A percentile compares a stretch with the other conserved stretches of the same genome.
Conservation (phyloP, 2,113 vertebrate genomes). For the Coracopsis vasa region DNA sequence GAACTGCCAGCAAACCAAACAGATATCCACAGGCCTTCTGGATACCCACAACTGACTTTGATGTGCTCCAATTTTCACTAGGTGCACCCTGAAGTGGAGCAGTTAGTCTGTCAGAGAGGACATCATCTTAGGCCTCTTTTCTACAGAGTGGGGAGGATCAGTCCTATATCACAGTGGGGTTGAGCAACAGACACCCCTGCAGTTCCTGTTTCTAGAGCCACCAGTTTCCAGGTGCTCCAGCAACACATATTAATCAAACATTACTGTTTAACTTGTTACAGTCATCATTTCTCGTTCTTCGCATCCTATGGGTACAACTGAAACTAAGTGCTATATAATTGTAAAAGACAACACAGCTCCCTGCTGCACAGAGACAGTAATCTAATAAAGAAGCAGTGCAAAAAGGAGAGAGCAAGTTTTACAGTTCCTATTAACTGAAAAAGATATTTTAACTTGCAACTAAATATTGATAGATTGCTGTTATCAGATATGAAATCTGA, state of each 20-base stretch:
- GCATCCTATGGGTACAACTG: not conserved
- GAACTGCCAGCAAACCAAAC: not conserved
- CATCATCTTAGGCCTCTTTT: not conserved
- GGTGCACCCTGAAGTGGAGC: not conserved
- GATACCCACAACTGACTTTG: not conserved
- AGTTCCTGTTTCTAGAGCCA: not conserved
- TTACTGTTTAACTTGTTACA: not conserved
- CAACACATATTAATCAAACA: not conserved
- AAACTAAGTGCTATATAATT: not conserved
- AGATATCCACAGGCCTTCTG: not conserved
- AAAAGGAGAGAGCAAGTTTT: not conserved
- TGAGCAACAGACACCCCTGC: not conserved
- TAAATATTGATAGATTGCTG: not conserved
- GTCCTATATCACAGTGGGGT: not conserved
- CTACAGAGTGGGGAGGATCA: not conserved
- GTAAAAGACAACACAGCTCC: not conserved
- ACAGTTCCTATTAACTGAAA: not conserved
- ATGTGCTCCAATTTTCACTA: not conserved
- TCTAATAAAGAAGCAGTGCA: not conserved
- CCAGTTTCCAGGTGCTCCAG: not conserved
- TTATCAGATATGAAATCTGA: not conserved
- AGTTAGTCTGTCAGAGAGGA: not conserved
- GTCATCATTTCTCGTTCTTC: not conserved
- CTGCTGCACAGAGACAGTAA: not conserved
- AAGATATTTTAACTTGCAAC: not conserved